Conservation (phyloP, 2,888 invertebrate genomes). For the Allygus modestus region DNA sequence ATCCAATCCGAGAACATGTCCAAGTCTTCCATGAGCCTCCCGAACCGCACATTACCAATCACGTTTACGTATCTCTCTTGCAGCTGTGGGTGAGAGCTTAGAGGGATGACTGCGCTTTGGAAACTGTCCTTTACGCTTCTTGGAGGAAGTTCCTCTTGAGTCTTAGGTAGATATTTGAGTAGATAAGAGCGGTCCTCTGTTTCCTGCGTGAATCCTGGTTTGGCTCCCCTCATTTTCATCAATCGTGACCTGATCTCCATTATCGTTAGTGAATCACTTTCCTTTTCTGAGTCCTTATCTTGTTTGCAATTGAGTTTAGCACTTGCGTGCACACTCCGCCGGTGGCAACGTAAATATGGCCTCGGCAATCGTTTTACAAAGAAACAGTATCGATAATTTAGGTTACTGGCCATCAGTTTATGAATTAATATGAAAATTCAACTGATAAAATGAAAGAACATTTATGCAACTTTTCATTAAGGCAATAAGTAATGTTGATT, state of each 20-base stretch:
- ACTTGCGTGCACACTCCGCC: not conserved
- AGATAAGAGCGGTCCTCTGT: not conserved
- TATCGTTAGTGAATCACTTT: not conserved
- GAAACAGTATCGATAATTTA: not conserved
- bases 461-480: too few relatives aligned
- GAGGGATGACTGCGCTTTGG: not conserved
- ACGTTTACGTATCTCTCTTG: not conserved
- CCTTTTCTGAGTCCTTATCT: not conserved
- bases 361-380: not conserved
- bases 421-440: too few relatives aligned
- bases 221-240: not conserved
- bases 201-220: not conserved
- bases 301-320: not conserved
- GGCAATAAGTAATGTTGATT: too few relatives aligned
- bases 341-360: not conserved
- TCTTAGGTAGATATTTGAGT: not conserved
- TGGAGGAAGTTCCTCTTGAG: not conserved
- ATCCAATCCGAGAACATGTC: slow-evolving; percentile 79
- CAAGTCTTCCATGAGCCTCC: slow-evolving; percentile 5
- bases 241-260: not conserved
- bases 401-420: not conserved
- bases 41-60: not conserved
- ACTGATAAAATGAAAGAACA: too few relatives aligned
- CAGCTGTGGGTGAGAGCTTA: not conserved
- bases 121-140: not conserved